These are phyloP conservation scores for Drosophila hydei DNA, from an alignment of 1,140 invertebrate species.

Conservation along the genomic window DNA sequence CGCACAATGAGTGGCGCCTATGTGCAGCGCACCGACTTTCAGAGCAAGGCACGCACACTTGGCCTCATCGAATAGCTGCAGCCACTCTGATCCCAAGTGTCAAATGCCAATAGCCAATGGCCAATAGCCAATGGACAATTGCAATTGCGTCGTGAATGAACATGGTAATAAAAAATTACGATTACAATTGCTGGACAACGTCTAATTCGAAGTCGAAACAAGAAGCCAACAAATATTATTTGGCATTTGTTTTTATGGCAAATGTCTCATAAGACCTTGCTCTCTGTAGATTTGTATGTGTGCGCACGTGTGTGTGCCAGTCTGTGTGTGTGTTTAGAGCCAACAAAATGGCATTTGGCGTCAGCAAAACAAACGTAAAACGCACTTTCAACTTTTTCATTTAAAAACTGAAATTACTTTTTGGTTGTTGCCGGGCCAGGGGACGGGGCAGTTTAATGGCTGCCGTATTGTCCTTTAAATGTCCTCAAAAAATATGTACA, in stretches of 20 bases:
- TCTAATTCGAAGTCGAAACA: slow-evolving; percentile 59
- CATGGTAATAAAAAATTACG: slow-evolving; percentile 71
- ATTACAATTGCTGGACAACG: slow-evolving; percentile 69
- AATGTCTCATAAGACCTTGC: slow-evolving; percentile 41
- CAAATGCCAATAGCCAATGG: slow-evolving; percentile 5
- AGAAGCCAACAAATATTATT: slow-evolving; percentile 61
- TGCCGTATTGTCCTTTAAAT: slow-evolving; percentile 71
- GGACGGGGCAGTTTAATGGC: slow-evolving; percentile 57
- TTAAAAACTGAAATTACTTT: slow-evolving; percentile 80
- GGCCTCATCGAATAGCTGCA: slow-evolving; percentile 81
- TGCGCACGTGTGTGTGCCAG: slow-evolving; percentile 24
- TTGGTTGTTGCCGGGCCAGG: slow-evolving; percentile 30
- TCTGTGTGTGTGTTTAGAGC: slow-evolving; percentile 30
- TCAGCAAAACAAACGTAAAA: slow-evolving; percentile 45
- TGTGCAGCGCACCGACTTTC: slow-evolving; percentile 87
- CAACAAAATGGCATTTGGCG: slow-evolving; percentile 51
- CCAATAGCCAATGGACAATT: slow-evolving; percentile 36
- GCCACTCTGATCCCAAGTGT: background rate
- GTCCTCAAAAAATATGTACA: slow-evolving; percentile 68
- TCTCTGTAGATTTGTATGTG: slow-evolving; percentile 14
- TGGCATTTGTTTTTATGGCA: slow-evolving; percentile 78
- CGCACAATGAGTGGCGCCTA: slow-evolving; percentile 87
- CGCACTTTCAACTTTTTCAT: slow-evolving; percentile 81
- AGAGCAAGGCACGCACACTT: slow-evolving; percentile 85
- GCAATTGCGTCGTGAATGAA: slow-evolving; percentile 39